Conservation (phyloP, 2,113 vertebrate genomes). For the Okapia johnstoni region DNA sequence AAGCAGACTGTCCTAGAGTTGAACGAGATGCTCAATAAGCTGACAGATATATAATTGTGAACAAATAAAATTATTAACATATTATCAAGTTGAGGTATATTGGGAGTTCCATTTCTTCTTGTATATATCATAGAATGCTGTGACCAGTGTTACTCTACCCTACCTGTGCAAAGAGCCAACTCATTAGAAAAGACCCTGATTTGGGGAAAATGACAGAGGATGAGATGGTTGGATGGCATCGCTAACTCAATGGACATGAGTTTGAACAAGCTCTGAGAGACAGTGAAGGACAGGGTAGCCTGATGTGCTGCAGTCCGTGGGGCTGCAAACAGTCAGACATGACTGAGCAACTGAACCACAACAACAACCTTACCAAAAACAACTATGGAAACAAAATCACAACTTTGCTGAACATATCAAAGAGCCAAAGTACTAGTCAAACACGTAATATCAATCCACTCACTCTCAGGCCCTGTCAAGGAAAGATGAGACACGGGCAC, state of each 20-base stretch:
- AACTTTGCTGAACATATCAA: background rate
- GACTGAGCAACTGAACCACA: background rate
- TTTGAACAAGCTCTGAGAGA: background rate
- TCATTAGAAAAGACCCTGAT: background rate
- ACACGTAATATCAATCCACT: background rate
- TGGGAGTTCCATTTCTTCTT: background rate
- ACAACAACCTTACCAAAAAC: background rate
- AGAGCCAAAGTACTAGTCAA: background rate
- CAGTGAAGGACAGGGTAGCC: background rate
- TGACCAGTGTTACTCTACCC: background rate
- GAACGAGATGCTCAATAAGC: background rate
- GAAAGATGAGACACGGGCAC: background rate
- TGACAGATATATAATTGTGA: background rate
- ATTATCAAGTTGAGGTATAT: background rate
- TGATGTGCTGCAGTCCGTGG: background rate
- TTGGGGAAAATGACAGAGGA: background rate
- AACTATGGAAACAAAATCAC: background rate
- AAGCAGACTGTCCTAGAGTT: background rate
- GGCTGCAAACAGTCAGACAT: background rate
- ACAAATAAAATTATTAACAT: background rate
- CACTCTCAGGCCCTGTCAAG: background rate
- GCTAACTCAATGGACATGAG: background rate
- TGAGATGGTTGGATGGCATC: background rate
- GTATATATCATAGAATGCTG: background rate
- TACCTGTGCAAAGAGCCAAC: background rate